Evolutionary conservation across 35 echinoderm and acorn worm genomes (phyloP), one percentile per base, ranked within the genome.

Genomic region (Patiria miniata): DNA sequence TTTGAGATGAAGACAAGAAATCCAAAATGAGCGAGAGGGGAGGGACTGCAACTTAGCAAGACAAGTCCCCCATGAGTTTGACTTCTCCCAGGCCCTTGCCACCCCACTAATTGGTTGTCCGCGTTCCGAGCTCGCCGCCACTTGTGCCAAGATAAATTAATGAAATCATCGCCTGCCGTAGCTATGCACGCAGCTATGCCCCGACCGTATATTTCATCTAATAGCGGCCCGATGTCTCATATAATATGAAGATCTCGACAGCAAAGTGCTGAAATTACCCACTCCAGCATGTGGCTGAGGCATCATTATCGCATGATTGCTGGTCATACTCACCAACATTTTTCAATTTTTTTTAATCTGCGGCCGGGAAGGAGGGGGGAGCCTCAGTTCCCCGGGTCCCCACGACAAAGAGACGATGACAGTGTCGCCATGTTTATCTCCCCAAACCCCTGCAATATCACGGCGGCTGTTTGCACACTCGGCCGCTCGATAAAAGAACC

Each of bases 221-320:
- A 73, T 73, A 73, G 34, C 65, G 26, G 26, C 14, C 30, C 65
- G 26, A 73, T 32, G 65, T 34, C 65, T 36, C 22, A 26, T 36
- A 73, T 36, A 73, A 73, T 36, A 73, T 5, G 23, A 73, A 30
- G 23, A 73, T 2, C 65, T 73, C 65, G 29, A 73, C 65, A 73
- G 65, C 34, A 73, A 30, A 73, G 65, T 73, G 65, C 65, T 73
- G 34, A 73, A 73, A 73, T 73, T 73, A 73, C 26, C 65, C 65
- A 28, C 65, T 73, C 34, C 65, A 73, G 65, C 65, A 73, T 73
- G 1, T 73, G 65, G 34, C 65, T 14, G 65, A 34, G 34, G 65
- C 65, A 73, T 73, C 65, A 73, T 73, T 73, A 73, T 73, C 26
- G 26, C 26, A 73, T 73, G 65, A 73, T 73, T 73, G 65, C 65